Conservation (phyloP, 1,140 invertebrate species). For the Pogonognathellus flavescens region DNA sequence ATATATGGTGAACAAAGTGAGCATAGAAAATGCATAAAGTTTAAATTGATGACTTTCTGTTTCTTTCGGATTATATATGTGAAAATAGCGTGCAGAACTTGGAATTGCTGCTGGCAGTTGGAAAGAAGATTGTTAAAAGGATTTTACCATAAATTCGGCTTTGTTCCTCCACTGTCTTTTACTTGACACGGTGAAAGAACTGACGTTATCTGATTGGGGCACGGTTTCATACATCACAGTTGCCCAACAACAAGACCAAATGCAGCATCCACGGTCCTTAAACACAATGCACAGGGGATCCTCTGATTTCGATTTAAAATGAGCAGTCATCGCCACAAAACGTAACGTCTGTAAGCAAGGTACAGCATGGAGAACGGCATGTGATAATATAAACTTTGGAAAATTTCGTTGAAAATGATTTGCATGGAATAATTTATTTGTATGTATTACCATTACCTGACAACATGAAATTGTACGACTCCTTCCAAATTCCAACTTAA, state of each 20-base stretch:
- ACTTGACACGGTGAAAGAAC: constrained; percentile 53
- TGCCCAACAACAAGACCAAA: constrained; percentile 53
- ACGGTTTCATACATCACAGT: constrained; percentile 56
- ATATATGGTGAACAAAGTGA: neutral
- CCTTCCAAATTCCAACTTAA: constrained; percentile 58
- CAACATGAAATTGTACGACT: constrained; percentile 58
- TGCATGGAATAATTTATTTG: too few species aligned
- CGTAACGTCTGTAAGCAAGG: constrained; percentile 53
- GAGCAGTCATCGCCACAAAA: constrained; percentile 57
- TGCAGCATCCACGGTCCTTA: constrained; percentile 57
- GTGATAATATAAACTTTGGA: too few species aligned
- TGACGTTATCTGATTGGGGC: constrained; percentile 52
- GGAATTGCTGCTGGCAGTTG: neutral
- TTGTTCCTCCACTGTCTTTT: constrained; percentile 59
- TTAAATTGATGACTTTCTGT: constrained; percentile 19
- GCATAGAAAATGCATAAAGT: neutral
- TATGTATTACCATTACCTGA: constrained; percentile 33
- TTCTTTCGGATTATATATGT: neutral
- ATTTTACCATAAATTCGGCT: constrained; percentile 59
- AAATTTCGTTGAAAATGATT: too few species aligned
- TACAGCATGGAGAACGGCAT: too few species aligned
- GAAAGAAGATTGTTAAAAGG: constrained; percentile 2
- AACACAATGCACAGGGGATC: constrained; percentile 59
- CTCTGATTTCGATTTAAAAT: constrained; percentile 55
- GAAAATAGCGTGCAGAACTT: constrained; percentile 15